Evolutionary conservation across 2,113 vertebrate species (phyloP).

Genomic region (Syngnathus floridae): DNA sequence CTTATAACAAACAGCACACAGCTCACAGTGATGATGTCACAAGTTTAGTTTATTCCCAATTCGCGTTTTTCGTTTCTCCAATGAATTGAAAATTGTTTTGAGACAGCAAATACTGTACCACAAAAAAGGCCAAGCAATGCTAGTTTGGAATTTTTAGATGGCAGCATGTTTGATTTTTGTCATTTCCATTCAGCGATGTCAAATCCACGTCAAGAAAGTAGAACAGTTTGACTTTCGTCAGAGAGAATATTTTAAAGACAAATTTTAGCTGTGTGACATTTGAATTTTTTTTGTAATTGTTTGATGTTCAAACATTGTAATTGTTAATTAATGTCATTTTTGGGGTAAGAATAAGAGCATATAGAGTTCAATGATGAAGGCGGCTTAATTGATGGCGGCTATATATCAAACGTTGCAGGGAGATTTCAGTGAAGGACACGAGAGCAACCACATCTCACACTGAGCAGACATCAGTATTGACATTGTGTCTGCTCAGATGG

Average conservation of each 20-base stretch:
- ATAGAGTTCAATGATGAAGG: slow-evolving; percentile 11
- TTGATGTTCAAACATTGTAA: neutral
- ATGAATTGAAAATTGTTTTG: neutral
- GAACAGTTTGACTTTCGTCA: neutral
- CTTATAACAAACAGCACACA: too few species aligned
- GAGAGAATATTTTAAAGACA: neutral
- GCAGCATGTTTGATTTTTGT: too few species aligned
- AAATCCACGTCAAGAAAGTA: neutral
- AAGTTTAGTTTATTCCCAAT: too few species aligned
- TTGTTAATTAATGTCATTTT: neutral
- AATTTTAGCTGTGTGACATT: neutral
- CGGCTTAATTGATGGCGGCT: slow-evolving; percentile 28
- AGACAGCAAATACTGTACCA: neutral
- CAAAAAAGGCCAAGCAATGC: neutral
- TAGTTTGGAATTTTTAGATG: neutral
- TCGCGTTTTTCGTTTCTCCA: too few species aligned
- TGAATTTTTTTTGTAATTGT: neutral
- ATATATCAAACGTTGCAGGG: slow-evolving; percentile 10
- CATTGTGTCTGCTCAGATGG: slow-evolving; percentile 52
- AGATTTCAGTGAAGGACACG: slow-evolving; percentile 49
- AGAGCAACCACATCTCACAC: slow-evolving; percentile 47
- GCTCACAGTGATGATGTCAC: too few species aligned
- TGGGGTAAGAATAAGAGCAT: neutral
- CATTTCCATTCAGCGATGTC: too few species aligned
- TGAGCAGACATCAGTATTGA: slow-evolving; percentile 54